Percentiles rank a stretch among this genome's conserved stretches.
Evolutionary conservation across 2,888 invertebrate species (phyloP).

Genomic region (Drosophila aldrichi): DNA sequence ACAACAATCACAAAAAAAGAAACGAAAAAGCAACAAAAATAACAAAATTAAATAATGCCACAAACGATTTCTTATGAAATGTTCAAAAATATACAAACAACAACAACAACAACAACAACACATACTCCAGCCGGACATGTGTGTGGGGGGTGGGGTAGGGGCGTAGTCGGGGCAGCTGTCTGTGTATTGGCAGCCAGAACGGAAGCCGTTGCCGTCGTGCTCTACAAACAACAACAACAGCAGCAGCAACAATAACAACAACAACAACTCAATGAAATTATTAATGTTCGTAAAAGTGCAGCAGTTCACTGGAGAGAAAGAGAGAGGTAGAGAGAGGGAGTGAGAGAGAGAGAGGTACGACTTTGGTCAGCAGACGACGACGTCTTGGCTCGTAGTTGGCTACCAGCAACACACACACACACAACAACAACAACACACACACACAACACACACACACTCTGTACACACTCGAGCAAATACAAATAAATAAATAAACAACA

Average conservation of each 20-base stretch:
- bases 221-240: slow-evolving; percentile 41
- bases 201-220: slow-evolving; percentile 60
- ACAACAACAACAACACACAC: slow-evolving; percentile 9
- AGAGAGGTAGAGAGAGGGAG: too few species aligned
- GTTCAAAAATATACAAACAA: slow-evolving; percentile 48
- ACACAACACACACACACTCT: slow-evolving; percentile 19
- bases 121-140: slow-evolving; percentile 17
- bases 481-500: slow-evolving; percentile 75
- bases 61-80: slow-evolving; percentile 64
- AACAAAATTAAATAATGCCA: slow-evolving; percentile 62
- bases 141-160: background rate
- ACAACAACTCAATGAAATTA: slow-evolving; percentile 70
- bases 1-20: slow-evolving; percentile 9
- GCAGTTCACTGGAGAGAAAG: slow-evolving; percentile 3
- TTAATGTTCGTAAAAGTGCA: slow-evolving; percentile 73
- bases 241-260: slow-evolving; percentile 31
- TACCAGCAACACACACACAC: slow-evolving; percentile 15
- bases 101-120: slow-evolving; percentile 24
- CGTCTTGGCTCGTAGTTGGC: slow-evolving; percentile 20
- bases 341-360: background rate
- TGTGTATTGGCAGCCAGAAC: slow-evolving; percentile 42
- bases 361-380: slow-evolving; percentile 37
- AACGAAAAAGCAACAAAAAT: slow-evolving; percentile 34
- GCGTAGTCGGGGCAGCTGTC: background rate
- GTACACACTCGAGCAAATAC: slow-evolving; percentile 22